These are phyloP conservation scores for Dinothrombium tinctorium DNA, from an alignment of 1,140 invertebrate genomes.

Conservation along the genomic window DNA sequence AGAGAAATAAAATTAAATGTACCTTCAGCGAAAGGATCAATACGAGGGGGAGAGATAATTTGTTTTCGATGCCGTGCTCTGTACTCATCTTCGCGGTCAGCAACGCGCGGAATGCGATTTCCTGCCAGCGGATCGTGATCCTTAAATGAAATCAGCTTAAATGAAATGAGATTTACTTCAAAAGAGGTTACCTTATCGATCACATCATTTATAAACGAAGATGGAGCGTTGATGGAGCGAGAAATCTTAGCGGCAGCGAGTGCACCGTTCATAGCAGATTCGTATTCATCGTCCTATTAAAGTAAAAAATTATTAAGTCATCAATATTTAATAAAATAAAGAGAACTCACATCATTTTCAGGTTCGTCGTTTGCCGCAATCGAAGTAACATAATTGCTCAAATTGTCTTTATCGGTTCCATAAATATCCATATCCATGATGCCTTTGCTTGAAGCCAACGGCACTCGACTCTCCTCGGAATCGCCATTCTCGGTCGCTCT, in stretches of 20 bases:
- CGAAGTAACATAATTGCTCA: slow-evolving; percentile 80
- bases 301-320: no score
- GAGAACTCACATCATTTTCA: slow-evolving; percentile 31
- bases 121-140: slow-evolving; percentile 94
- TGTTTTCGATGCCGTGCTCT: slow-evolving; percentile 55
- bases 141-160: no score
- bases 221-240: slow-evolving; percentile 39
- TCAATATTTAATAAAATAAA: slow-evolving; percentile 18
- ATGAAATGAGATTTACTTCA: not conserved
- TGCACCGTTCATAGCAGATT: slow-evolving; percentile 32
- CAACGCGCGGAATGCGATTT: slow-evolving; percentile 53
- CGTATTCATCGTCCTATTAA: slow-evolving; percentile 72
- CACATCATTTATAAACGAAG: slow-evolving; percentile 67
- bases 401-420: slow-evolving; percentile 46
- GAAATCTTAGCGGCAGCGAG: slow-evolving; percentile 37
- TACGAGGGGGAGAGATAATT: slow-evolving; percentile 84
- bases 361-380: slow-evolving; percentile 78
- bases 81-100: slow-evolving; percentile 91
- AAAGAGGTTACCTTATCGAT: slow-evolving; percentile 28
- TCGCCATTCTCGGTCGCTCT: slow-evolving; percentile 34
- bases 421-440: slow-evolving; percentile 79
- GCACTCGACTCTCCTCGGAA: slow-evolving; percentile 13
- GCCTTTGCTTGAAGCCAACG: slow-evolving; percentile 17
- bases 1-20: slow-evolving; percentile 23
- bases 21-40: slow-evolving; percentile 95